Base-by-base conservation (phyloP, 2,888 invertebrate species). In the Drosophila siamana region DNA sequence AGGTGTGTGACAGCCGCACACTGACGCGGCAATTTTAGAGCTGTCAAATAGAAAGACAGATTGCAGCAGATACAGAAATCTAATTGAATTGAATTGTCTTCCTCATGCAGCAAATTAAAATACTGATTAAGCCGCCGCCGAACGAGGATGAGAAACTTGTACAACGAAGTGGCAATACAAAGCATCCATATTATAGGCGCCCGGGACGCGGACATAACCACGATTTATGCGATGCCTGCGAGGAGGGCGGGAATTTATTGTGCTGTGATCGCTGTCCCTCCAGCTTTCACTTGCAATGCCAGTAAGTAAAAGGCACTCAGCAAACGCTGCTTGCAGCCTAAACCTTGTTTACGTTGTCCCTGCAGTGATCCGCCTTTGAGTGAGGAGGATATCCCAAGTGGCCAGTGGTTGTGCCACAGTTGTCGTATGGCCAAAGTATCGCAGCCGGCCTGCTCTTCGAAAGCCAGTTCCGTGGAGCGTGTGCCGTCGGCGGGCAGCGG, bases 201-300 rank as follows among this genome's bases (percentile, higher is more conserved):
- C 96, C 97, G 73, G 97, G 97, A n/a, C 95, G 96, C 88, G 97
- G 97, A 6, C 97, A 97, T 89, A 98, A 98, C 92, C 97, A 96
- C 90, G 98, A 98, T 90, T 95, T 95, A 76, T 99, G 99, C 91
- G 98, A 98, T 93, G 96, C 97, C 57, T 99, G 99, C 91, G 95
- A 96, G 56, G 98, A 98, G 93, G 98, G 98, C 30, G 98, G 99
- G 2, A 98, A 98, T 92, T 93, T 99, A 36, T 95, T 99, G 64
- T 98, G 98, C 92, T 99, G 99, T 91, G 98, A 99, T 92, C 95
- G 96, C 73, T 99, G 99, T 88, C 98, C 98, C 0, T 97, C 98
- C 28, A 98, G 98, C 71, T 99, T 99, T 93, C 99, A 99, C 93
- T 94, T 98, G 65, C 95, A 96, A 82, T 99, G 99, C 95, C 98